phyloP scores from a whole-genome alignment of 2,113 vertebrate species.

The Thryonomys swinderianus region DNA sequence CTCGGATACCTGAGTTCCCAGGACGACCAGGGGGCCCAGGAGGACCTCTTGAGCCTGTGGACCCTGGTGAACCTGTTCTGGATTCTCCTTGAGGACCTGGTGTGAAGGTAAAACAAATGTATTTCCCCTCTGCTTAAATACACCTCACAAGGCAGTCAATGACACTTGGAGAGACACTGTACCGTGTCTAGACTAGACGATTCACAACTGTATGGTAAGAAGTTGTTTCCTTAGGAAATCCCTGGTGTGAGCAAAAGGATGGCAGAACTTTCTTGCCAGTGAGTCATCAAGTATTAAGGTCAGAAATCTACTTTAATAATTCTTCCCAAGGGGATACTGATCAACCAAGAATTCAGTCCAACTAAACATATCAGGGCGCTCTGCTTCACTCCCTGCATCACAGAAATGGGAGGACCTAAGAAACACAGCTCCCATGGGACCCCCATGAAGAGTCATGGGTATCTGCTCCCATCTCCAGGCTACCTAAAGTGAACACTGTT shows the following conservation, averaged over 20 bases:
- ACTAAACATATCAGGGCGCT: conserved; percentile 80
- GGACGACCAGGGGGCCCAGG: conserved; percentile 95
- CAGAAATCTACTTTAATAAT: conserved; percentile 81
- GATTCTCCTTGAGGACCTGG: conserved; percentile 95
- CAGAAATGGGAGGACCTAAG: conserved; percentile 79
- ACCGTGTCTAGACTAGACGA: conserved; percentile 51
- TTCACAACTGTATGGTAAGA: conserved; percentile 60
- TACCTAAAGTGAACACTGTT: conserved; percentile 83
- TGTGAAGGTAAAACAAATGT: conserved; percentile 70
- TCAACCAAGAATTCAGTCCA: conserved; percentile 82
- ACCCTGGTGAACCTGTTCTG: conserved; percentile 93
- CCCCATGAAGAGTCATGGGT: conserved; percentile 77
- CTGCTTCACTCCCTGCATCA: conserved; percentile 74
- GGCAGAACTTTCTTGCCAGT: conserved; percentile 72
- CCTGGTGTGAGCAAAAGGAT: conserved; percentile 84
- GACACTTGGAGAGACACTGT: conserved; percentile 60
- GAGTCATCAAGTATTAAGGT: conserved; percentile 86
- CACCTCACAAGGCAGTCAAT: background rate
- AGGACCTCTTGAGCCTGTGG: conserved; percentile 91
- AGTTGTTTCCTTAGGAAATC: conserved; percentile 83
- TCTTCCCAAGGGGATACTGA: conserved; percentile 87
- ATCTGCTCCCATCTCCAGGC: conserved; percentile 72
- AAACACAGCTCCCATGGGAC: conserved; percentile 76
- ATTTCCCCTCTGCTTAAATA: conserved; percentile 24
- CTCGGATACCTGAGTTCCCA: conserved; percentile 93